Evolutionary conservation across 2,888 invertebrate genomes (phyloP), one percentile per base, ranked within the genome.

Genomic region (Sminthurides aquaticus): DNA sequence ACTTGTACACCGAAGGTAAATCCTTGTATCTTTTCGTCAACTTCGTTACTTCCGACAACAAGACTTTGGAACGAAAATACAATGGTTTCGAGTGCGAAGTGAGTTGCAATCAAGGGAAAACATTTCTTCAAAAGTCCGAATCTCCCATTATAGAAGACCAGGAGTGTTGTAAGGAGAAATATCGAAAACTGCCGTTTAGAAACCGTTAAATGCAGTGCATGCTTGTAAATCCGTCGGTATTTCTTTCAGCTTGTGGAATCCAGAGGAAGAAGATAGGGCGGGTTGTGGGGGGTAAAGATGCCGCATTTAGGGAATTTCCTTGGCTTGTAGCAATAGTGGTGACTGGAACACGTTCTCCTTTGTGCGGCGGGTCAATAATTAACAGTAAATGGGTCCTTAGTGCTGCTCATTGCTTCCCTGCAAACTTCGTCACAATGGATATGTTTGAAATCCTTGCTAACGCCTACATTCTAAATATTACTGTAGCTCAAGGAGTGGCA

Each of bases 321-420:
- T 73, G 73, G 73, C 66, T 64, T 49, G 68, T 65, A 0, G 73
- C 71, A 0, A 60, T 73, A n/a, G 73, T 73, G 1, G 64, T 55
- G 28, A 1, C 63, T 5, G 66, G 65, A 43, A 70, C 71, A 1
- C 63, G 73, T 8, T 22, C 49, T 3, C 70, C 69, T 0, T 61
- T 28, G 26, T 71, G 71, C 55, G 70, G 73, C 3, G 67, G 29
- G 28, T 29, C 22, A 15, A 29, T 65, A 0, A 62, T 63, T 22
- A 65, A 65, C 20, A 20, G 54, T 29, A 28, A 57, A 18, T 68
- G 59, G 56, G 28, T 62, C 27, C 43, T 62, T 43, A 59, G 28
- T 60, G 73, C 69, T 8, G 69, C 73, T 24, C 73, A 73, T 67
- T 73, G 73, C 27, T 69, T 70, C 60, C 52, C 22, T 1, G 11